phyloP scores from a whole-genome alignment of 2,113 vertebrate species.

The Dasypus novemcinctus region DNA sequence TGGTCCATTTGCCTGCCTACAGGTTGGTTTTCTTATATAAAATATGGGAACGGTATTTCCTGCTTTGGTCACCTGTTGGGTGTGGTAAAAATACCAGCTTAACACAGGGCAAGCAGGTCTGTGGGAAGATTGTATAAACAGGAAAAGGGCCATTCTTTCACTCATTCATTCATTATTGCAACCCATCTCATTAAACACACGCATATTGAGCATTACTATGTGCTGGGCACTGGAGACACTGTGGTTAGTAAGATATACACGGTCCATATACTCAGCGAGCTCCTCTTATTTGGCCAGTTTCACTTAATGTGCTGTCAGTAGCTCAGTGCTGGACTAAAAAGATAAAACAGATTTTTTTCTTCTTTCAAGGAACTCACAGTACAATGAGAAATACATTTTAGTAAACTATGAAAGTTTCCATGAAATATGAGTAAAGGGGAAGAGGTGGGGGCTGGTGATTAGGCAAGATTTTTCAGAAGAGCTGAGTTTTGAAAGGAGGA shows the following conservation, averaged over 20 bases:
- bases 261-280: too few species aligned
- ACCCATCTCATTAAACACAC: neutral
- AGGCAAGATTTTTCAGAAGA: neutral
- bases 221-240: too few species aligned
- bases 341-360: neutral
- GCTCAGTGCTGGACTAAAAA: neutral
- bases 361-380: neutral
- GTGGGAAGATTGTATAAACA: neutral
- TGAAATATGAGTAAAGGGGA: neutral
- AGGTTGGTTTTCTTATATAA: neutral
- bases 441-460: too few species aligned
- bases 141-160: neutral
- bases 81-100: neutral
- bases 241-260: accelerated
- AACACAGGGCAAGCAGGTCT: neutral
- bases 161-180: neutral
- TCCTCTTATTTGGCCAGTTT: neutral
- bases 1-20: neutral
- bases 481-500: neutral
- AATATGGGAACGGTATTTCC: neutral
- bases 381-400: neutral
- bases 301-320: neutral
- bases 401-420: neutral
- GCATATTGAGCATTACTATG: neutral
- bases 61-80: neutral